Percentiles rank a stretch among this genome's conserved stretches.
Evolutionary conservation across 2,113 vertebrate genomes (phyloP).

Genomic region (Oreochromis spilurus): DNA sequence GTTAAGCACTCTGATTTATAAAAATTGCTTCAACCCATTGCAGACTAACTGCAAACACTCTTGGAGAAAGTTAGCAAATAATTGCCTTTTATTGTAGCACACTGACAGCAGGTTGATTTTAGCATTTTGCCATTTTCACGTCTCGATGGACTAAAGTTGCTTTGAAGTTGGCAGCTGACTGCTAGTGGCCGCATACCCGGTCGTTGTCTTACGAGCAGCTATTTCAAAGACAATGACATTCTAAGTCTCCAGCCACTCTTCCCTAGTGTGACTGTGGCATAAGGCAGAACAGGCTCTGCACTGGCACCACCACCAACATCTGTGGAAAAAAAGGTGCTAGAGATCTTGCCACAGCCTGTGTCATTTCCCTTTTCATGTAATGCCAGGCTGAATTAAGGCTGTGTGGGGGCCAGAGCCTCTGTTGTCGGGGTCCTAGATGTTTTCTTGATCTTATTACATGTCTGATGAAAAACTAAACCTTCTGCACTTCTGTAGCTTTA

Average conservation of each 20-base stretch:
- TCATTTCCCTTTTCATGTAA: not conserved
- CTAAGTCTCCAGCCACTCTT: not conserved
- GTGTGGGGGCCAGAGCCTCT: not conserved
- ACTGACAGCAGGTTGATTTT: not conserved
- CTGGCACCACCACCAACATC: not conserved
- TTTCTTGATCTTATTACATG: not conserved
- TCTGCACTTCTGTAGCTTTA: not conserved
- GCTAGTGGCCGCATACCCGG: not conserved
- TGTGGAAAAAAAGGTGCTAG: no score
- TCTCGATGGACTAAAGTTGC: not conserved
- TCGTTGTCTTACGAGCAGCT: not conserved
- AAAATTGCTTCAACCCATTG: not conserved
- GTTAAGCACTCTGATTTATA: not conserved
- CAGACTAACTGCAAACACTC: not conserved
- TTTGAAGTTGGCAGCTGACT: not conserved
- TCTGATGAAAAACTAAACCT: not conserved
- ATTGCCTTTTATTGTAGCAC: not conserved
- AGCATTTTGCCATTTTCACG: not conserved
- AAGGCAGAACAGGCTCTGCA: not conserved
- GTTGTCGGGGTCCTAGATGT: not conserved
- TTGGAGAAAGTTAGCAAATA: not conserved
- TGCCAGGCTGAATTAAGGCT: not conserved
- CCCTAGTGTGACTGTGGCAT: not conserved
- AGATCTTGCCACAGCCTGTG: fast-evolving
- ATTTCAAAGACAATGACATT: not conserved